A percentile compares a stretch with the other conserved stretches of the same genome.
Conservation (phyloP, 2,888 invertebrate species). For the Panopea generosa region DNA sequence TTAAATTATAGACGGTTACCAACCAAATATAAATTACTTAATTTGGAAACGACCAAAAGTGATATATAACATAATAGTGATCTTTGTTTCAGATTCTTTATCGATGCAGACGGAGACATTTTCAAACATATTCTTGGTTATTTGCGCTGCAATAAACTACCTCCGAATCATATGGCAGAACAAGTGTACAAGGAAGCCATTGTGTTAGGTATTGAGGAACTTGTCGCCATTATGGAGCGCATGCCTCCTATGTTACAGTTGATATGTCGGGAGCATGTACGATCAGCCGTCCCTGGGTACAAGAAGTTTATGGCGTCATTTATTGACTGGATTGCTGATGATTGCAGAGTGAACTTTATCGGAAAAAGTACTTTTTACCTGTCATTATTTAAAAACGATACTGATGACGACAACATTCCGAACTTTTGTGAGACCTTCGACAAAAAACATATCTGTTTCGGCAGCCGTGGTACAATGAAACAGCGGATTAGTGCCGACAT, state of each 20-base stretch:
- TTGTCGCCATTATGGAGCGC: neutral
- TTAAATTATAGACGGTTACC: too few species aligned
- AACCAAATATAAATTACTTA: too few species aligned
- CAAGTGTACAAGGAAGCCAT: conserved; percentile 2
- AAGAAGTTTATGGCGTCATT: neutral
- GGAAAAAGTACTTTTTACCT: neutral
- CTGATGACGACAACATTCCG: neutral
- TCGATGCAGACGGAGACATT: neutral
- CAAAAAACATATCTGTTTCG: neutral
- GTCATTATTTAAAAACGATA: neutral
- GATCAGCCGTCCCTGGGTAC: neutral
- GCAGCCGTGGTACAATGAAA: neutral
- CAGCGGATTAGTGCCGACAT: neutral
- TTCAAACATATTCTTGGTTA: neutral
- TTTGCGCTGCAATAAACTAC: neutral
- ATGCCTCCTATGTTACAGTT: neutral
- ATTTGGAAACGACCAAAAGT: too few species aligned
- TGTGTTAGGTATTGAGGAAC: neutral
- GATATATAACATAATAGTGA: too few species aligned
- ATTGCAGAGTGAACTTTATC: neutral
- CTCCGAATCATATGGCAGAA: neutral
- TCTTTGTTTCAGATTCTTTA: neutral
- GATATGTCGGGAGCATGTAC: neutral
- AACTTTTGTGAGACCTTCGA: neutral
- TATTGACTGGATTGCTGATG: neutral